These are phyloP conservation scores for Vombatus ursinus DNA, from an alignment of 2,113 vertebrate species.

Conservation along the genomic window DNA sequence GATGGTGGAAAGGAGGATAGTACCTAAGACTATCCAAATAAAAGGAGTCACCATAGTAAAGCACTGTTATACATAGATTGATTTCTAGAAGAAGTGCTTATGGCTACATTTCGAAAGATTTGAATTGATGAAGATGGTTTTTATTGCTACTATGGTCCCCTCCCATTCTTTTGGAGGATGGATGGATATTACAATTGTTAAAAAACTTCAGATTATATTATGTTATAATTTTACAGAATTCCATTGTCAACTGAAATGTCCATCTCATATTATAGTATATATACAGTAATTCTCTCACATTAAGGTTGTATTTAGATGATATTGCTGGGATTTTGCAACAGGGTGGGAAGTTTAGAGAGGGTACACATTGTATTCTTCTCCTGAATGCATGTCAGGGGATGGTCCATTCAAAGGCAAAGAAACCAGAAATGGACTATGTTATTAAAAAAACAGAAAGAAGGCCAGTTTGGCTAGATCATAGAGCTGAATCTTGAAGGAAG, in stretches of 20 bases:
- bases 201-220: not conserved
- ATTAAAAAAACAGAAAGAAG: not conserved
- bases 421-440: not conserved
- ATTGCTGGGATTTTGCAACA: not conserved
- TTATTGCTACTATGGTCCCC: not conserved
- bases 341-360: not conserved
- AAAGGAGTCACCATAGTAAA: not conserved
- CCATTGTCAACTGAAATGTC: not conserved
- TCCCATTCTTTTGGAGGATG: not conserved
- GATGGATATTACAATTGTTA: not conserved
- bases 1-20: not conserved
- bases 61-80: not conserved
- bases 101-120: not conserved
- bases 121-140: not conserved
- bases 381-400: not conserved
- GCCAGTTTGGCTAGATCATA: not conserved
- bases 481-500: not conserved
- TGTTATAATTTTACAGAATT: not conserved
- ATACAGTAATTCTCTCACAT: not conserved
- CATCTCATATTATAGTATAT: not conserved
- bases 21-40: not conserved
- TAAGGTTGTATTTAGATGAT: not conserved
- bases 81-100: not conserved
- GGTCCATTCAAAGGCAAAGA: not conserved
- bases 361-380: not conserved